phyloP scores from a whole-genome alignment of 2,888 invertebrate species.

The Hemicrepidius hirtus region DNA sequence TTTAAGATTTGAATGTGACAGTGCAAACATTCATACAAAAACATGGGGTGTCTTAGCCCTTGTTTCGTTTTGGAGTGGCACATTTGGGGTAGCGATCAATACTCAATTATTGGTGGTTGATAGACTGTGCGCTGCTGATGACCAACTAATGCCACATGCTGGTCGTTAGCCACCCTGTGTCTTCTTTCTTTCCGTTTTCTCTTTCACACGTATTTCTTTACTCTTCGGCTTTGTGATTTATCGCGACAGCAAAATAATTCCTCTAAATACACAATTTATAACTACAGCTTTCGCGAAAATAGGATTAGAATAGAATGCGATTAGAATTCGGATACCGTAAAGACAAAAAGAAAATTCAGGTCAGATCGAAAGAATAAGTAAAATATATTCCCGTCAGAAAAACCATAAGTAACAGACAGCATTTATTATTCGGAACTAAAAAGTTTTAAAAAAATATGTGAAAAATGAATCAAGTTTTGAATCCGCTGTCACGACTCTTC shows the following conservation, averaged over 20 bases:
- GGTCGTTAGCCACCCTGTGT: constrained; percentile 68
- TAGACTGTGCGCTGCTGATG: constrained; percentile 70
- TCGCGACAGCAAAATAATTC: constrained; percentile 52
- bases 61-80: constrained; percentile 52
- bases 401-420: constrained; percentile 20
- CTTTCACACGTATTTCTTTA: constrained; percentile 51
- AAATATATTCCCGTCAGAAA: constrained; percentile 21
- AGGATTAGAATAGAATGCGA: constrained; percentile 41
- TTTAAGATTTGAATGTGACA: constrained; percentile 55
- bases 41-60: constrained; percentile 55
- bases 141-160: constrained; percentile 70
- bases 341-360: not conserved
- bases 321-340: constrained; percentile 17
- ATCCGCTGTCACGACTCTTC: constrained; percentile 42
- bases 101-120: constrained; percentile 72
- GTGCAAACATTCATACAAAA: constrained; percentile 60
- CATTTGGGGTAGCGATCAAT: constrained; percentile 70
- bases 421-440: constrained; percentile 16
- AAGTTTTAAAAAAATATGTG: constrained; percentile 26
- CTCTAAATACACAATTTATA: constrained; percentile 50
- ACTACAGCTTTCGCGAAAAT: constrained; percentile 35
- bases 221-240: constrained; percentile 51
- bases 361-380: not conserved
- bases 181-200: constrained; percentile 55
- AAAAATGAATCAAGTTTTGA: constrained; percentile 43